phyloP scores from a whole-genome alignment of 2,113 vertebrate species.

The Hippoglossus stenolepis region DNA sequence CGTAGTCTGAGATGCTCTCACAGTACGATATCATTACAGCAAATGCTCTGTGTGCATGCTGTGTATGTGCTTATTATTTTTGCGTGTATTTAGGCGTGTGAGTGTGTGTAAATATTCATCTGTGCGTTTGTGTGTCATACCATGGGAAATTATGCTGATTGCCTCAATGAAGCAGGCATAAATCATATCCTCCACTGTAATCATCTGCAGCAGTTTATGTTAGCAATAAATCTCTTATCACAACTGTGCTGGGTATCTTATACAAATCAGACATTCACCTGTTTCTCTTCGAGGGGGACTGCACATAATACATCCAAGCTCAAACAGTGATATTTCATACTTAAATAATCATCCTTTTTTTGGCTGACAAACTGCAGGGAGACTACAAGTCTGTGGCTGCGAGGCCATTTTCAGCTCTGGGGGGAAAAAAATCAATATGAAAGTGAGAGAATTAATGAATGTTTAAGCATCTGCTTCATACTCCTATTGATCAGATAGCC shows the following conservation, averaged over 20 bases:
- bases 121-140: constrained; percentile 49
- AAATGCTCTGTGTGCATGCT: constrained; percentile 26
- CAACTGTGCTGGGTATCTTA: constrained; percentile 50
- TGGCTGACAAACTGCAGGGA: constrained; percentile 48
- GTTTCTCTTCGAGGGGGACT: constrained; percentile 48
- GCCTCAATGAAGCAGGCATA: constrained; percentile 74
- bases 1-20: constrained; percentile 32
- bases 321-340: constrained; percentile 64
- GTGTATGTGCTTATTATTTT: constrained; percentile 11
- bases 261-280: constrained; percentile 68
- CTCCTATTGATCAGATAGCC: constrained; percentile 62
- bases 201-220: constrained; percentile 70
- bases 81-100: constrained; percentile 14
- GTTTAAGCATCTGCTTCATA: constrained; percentile 70
- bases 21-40: constrained; percentile 18
- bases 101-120: constrained; percentile 21
- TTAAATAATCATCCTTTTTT: constrained; percentile 67
- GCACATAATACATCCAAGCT: constrained; percentile 43
- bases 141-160: constrained; percentile 76
- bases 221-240: constrained; percentile 73
- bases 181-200: constrained; percentile 70
- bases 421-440: constrained; percentile 53
- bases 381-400: constrained; percentile 42
- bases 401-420: constrained; percentile 42
- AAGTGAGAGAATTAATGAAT: constrained; percentile 74